Evolutionary conservation across 2,888 invertebrate genomes (phyloP), one percentile per base, ranked within the genome.

Genomic region (Molorchus minor): DNA sequence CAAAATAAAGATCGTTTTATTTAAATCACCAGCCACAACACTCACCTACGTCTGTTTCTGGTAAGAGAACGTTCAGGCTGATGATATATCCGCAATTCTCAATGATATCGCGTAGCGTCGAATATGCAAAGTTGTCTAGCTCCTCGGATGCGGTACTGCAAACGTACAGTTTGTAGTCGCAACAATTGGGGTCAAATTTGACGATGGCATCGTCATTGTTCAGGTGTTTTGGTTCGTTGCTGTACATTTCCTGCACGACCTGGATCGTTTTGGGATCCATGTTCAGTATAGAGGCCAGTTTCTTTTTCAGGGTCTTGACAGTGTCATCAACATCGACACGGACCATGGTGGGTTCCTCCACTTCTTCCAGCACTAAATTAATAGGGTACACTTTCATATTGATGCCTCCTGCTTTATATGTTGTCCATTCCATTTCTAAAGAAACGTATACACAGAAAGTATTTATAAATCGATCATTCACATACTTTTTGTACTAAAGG

Each of bases 51-150:
- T 85, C 85, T 13, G 84, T 83, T 63, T 86, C 85, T 8, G 91
- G 91, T 61, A 91, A 81, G 64, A 83, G 79, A 47, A 90, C 78
- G 71, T 84, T 84, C 54, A 91, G 76, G 63, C 85, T 84, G 61
- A 89, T 86, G 40, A 90, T 83, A 72, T 87, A 82, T 65, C 85
- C 84, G 70, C 87, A 86, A 56, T 85, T 82, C 61, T 85, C 84
- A 21, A 86, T 81, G 58, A 87, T 76, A 63, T 80, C 79, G 68
- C 81, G 81, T 64, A 88, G 79, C 68, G 80, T 81, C 3, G 84
- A 83, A 49, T 80, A 73, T 10, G 72, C 73, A 71, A 84, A 85
- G 3, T 81, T 80, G 4, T 79, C 80, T 19, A 80, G 79, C 70
- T 86, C 85, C 3, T 82, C 82, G 43, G 73, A 73, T 7, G 80